Conservation (phyloP, 2,113 vertebrate genomes). For the Engystomops pustulosus region DNA sequence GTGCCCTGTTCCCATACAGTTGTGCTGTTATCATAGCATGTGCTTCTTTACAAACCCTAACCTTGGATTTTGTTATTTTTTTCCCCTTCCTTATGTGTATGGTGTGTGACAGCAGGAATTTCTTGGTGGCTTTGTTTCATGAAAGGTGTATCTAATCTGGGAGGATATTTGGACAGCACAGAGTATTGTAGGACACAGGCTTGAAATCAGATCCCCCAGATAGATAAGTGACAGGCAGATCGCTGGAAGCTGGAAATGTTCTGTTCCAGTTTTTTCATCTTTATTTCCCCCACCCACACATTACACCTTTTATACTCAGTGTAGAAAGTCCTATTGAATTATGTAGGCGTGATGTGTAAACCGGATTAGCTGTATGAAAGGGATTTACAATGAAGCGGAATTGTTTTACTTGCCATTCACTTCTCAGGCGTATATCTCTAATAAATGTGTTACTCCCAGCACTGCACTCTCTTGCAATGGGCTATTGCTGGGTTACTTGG, state of each 20-base stretch:
- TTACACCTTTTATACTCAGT: constrained; percentile 77
- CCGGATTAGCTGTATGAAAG: constrained; percentile 84
- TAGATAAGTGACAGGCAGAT: constrained; percentile 62
- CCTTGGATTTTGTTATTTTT: not conserved
- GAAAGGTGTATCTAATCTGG: constrained; percentile 60
- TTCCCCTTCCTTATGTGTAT: not conserved
- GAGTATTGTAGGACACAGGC: constrained; percentile 48
- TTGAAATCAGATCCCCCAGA: constrained; percentile 27
- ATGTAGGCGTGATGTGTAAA: constrained; percentile 84
- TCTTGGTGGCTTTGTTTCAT: not conserved
- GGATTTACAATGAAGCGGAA: constrained; percentile 80
- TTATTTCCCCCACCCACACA: constrained; percentile 60
- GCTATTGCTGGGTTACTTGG: constrained; percentile 4
- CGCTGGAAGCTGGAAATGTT: constrained; percentile 66
- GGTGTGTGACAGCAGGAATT: not conserved
- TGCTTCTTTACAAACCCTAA: not conserved
- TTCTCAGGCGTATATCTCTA: constrained; percentile 81
- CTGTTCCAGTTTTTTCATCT: constrained; percentile 61
- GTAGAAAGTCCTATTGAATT: constrained; percentile 82
- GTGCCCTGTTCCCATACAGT: not conserved
- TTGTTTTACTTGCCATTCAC: constrained; percentile 85
- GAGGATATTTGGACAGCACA: too few species aligned
- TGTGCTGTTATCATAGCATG: too few species aligned
- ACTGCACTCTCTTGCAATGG: constrained; percentile 39
- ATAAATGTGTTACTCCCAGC: constrained; percentile 81